Conservation (phyloP, 1,140 invertebrate genomes). For the Procambarus virginalis region DNA sequence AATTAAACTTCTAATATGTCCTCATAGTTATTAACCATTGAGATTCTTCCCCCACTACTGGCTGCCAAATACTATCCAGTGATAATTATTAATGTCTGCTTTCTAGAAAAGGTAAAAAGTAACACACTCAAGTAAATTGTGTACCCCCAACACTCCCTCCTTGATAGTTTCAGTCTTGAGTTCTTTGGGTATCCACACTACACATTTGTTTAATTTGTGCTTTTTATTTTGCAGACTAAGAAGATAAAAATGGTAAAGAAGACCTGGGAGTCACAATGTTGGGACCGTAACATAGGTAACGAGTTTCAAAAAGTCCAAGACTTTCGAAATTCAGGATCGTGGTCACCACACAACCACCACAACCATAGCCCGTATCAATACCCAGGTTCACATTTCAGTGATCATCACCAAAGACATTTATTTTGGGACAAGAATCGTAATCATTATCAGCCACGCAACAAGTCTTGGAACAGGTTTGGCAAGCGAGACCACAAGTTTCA, state of each 20-base stretch:
- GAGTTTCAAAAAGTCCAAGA: conserved; percentile 42
- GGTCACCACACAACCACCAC: background rate
- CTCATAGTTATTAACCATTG: no score
- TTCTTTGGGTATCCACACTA: background rate
- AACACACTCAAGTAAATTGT: no score
- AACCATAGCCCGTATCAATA: background rate
- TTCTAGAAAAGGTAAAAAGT: no score
- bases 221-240: conserved; percentile 23
- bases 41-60: no score
- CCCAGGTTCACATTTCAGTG: background rate
- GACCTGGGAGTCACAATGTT: background rate
- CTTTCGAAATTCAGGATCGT: conserved; percentile 18
- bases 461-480: conserved; percentile 28
- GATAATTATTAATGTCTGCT: no score
- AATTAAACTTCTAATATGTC: no score
- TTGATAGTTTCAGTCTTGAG: no score
- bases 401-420: background rate
- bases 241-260: conserved; percentile 18
- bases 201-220: background rate
- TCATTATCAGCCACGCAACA: conserved; percentile 22
- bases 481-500: conserved; percentile 36
- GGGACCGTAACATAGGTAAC: background rate
- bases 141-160: no score
- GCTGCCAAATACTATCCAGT: no score
- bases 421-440: conserved; percentile 25